Base-by-base conservation (phyloP, 2,797 vertebrate species). In the Yasuhikotakia modesta region DNA sequence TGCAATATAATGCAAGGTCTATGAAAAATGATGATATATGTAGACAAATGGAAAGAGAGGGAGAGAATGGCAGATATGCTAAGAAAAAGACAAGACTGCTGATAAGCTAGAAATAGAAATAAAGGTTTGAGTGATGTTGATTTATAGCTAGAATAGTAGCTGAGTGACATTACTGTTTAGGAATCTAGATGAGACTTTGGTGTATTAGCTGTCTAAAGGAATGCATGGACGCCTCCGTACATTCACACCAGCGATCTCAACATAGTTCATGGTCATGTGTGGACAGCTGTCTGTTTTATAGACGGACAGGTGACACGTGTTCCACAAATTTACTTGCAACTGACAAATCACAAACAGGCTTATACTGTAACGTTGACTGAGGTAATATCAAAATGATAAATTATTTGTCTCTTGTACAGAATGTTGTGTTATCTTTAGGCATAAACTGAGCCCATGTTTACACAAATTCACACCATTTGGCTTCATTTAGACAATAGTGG, bases 11-110 rank as follows among this genome's bases (percentile, higher is more conserved):
- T n/a, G n/a, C n/a, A 21, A 57, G 66, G 16, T 55, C 50, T 60
- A 76, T 32, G 14, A 14, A 76, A 80, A 76, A 73, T 32, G 67
- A 83, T 10, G 67, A 85, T 73, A 30, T 8, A 45, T n/a, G n/a
- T 50, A 17, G 3, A 69, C 46, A 4, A 17, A 82, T 77, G 75
- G 67, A 50, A 68, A 72, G 60, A 52, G 3, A 8, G 10, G 70
- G 22, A 50, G 35, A 61, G 27, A 35, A 39, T 55, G 50, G 50
- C 14, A 60, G 5, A 30, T 16, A 55, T 10, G 21, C 8, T 17
- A 45, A 67, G 21, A 55, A 67, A 57, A 2, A 30, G 43, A 30
- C 57, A 68, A 35, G 55, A 53, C 16, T 32, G 16, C 14, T 32
- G 14, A 32, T 17, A 57, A 67, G 7, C 3, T 45, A 19, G 21